phyloP scores from a whole-genome alignment of 2,888 invertebrate genomes.

The Polietes domitor region DNA sequence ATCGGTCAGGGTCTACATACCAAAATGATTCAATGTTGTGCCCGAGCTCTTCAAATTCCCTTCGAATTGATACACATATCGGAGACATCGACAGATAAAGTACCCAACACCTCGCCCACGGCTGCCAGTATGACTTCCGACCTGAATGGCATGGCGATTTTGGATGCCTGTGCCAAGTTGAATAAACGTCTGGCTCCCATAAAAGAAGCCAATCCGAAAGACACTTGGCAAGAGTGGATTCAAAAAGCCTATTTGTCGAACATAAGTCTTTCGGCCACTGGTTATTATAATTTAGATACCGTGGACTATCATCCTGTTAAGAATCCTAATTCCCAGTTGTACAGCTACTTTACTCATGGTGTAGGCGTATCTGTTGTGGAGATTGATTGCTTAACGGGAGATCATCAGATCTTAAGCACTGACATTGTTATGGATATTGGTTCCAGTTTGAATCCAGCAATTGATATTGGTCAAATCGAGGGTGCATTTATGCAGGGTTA shows the following conservation, averaged over 20 bases:
- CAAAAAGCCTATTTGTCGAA: slow-evolving; percentile 88
- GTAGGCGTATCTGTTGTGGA: slow-evolving; percentile 94
- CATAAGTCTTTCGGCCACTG: slow-evolving; percentile 90
- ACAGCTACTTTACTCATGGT: slow-evolving; percentile 93
- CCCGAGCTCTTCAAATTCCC: slow-evolving; percentile 87
- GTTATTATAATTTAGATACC: slow-evolving; percentile 90
- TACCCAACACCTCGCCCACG: slow-evolving; percentile 94
- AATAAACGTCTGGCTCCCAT: slow-evolving; percentile 88
- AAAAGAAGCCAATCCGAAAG: slow-evolving; percentile 88
- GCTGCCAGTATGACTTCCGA: slow-evolving; percentile 95
- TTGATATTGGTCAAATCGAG: slow-evolving; percentile 98
- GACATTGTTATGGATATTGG: slow-evolving; percentile 99
- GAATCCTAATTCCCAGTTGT: slow-evolving; percentile 86
- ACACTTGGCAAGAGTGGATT: slow-evolving; percentile 93
- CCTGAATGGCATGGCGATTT: slow-evolving; percentile 94
- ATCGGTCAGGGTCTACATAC: slow-evolving; percentile 98
- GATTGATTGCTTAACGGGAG: slow-evolving; percentile 96
- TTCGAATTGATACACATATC: slow-evolving; percentile 88
- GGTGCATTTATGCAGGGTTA: slow-evolving; percentile 97
- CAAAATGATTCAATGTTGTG: slow-evolving; percentile 96
- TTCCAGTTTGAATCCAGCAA: slow-evolving; percentile 96
- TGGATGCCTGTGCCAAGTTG: slow-evolving; percentile 90
- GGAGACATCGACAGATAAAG: slow-evolving; percentile 94
- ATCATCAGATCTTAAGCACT: slow-evolving; percentile 92
- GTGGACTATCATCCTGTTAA: slow-evolving; percentile 87